phyloP scores from a whole-genome alignment of 1,140 invertebrate genomes.

The Drosophila cardini region DNA sequence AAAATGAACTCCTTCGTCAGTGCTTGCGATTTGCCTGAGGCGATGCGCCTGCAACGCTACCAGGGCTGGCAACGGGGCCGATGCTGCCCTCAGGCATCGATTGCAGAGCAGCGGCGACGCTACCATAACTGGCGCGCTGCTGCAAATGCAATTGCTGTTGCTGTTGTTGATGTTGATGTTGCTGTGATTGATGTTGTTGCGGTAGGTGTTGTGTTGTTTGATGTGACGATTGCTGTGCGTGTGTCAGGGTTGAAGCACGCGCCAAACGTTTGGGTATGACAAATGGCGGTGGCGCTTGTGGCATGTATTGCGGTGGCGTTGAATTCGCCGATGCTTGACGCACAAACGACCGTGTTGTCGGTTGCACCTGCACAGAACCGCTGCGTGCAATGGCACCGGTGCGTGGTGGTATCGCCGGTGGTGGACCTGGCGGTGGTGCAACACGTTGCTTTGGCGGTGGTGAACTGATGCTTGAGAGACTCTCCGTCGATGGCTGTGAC shows the following conservation, averaged over 20 bases:
- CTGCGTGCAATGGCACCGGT: slow-evolving; percentile 76
- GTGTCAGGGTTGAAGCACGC: slow-evolving; percentile 68
- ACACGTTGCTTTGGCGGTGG: slow-evolving; percentile 63
- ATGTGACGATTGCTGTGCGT: slow-evolving; percentile 15
- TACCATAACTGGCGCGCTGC: slow-evolving; percentile 76
- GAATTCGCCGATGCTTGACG: slow-evolving; percentile 82
- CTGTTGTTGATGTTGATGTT: slow-evolving; percentile 25
- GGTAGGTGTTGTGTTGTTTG: slow-evolving; percentile 23
- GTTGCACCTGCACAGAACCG: slow-evolving; percentile 71
- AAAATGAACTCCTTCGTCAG: slow-evolving; percentile 84
- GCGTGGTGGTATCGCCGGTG: slow-evolving; percentile 85
- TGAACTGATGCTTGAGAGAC: slow-evolving; percentile 68
- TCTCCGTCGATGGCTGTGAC: slow-evolving; percentile 72
- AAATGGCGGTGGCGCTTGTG: slow-evolving; percentile 86
- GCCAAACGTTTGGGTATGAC: slow-evolving; percentile 86
- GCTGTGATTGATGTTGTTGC: slow-evolving; percentile 42
- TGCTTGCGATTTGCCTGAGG: slow-evolving; percentile 77
- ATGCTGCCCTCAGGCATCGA: slow-evolving; percentile 63
- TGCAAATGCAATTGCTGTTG: slow-evolving; percentile 52
- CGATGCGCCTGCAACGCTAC: slow-evolving; percentile 58
- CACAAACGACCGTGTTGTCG: slow-evolving; percentile 60
- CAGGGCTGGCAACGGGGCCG: slow-evolving; percentile 37
- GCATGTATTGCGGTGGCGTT: slow-evolving; percentile 84
- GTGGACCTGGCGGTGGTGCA: slow-evolving; percentile 73
- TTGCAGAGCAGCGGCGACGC: slow-evolving; percentile 66